Evolutionary conservation across 2,888 invertebrate genomes (phyloP).

Genomic region (Thera obeliscata): DNA sequence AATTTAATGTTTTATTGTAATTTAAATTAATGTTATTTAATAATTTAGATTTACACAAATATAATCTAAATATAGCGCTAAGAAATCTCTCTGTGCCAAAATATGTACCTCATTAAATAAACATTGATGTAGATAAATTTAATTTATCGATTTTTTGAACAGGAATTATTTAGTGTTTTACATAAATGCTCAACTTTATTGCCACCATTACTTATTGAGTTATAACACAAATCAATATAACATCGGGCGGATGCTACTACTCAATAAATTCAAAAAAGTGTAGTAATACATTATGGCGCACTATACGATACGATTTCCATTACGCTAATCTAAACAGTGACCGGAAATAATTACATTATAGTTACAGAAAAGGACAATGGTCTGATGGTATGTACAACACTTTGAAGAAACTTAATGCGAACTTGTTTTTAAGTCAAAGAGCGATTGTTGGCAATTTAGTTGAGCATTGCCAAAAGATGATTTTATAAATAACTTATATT

Average conservation of each 20-base stretch:
- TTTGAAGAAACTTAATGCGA: not conserved
- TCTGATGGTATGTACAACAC: not conserved
- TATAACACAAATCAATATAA: too few species aligned
- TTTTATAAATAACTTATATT: slow-evolving; percentile 27
- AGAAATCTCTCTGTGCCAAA: slow-evolving; percentile 91
- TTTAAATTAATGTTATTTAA: slow-evolving; percentile 70
- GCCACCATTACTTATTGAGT: not conserved
- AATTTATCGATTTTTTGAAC: slow-evolving; percentile 71
- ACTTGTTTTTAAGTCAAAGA: not conserved
- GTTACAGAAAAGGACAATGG: not conserved
- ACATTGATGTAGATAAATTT: slow-evolving; percentile 78
- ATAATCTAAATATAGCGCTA: slow-evolving; percentile 76
- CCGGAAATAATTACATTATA: not conserved
- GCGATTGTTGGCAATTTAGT: slow-evolving; percentile 14
- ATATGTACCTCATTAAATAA: slow-evolving; percentile 90
- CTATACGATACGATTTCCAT: too few species aligned
- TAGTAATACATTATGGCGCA: too few species aligned
- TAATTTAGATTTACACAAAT: slow-evolving; percentile 73
- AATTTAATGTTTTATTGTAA: slow-evolving; percentile 77
- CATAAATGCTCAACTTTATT: slow-evolving; percentile 39
- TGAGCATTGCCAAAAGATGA: slow-evolving; percentile 32
- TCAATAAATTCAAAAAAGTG: too few species aligned
- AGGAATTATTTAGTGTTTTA: slow-evolving; percentile 65
- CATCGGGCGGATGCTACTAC: too few species aligned
- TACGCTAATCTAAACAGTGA: too few species aligned